Evolutionary conservation across 2,797 vertebrate species (phyloP).

Genomic region (Adrianichthys oophorus): DNA sequence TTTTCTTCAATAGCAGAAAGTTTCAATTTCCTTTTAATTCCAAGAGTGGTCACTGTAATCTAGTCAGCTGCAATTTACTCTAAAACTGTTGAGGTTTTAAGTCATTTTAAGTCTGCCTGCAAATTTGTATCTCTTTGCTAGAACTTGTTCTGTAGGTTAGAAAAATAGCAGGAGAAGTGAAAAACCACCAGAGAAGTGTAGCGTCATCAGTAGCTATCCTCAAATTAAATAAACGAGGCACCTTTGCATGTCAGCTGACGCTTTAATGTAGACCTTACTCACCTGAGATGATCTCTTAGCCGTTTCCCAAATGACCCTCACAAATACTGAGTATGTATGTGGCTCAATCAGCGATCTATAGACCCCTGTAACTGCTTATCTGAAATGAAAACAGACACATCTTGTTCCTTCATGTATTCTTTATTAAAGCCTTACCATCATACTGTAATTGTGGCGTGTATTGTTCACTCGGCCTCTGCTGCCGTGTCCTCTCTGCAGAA

Average conservation of each 20-base stretch:
- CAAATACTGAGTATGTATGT: slow-evolving; percentile 54
- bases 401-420: slow-evolving; percentile 53
- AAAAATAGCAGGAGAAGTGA: slow-evolving; percentile 47
- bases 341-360: slow-evolving; percentile 57
- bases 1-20: slow-evolving; percentile 37
- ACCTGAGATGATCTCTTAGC: slow-evolving; percentile 52
- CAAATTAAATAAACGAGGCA: slow-evolving; percentile 51
- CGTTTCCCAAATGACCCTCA: slow-evolving; percentile 49
- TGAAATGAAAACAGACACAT: slow-evolving; percentile 44
- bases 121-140: slow-evolving; percentile 39
- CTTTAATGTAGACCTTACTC: slow-evolving; percentile 53
- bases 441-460: slow-evolving; percentile 16
- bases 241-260: slow-evolving; percentile 74
- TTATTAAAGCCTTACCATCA: slow-evolving; percentile 74
- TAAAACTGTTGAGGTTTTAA: neutral
- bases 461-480: neutral
- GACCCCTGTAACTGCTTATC: slow-evolving; percentile 55
- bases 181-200: slow-evolving; percentile 39
- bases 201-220: slow-evolving; percentile 36
- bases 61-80: slow-evolving; percentile 45
- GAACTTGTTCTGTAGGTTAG: slow-evolving; percentile 39
- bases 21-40: slow-evolving; percentile 34
- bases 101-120: slow-evolving; percentile 52
- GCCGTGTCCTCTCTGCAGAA: slow-evolving; percentile 2
- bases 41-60: slow-evolving; percentile 46